A percentile compares a stretch with the other conserved stretches of the same genome.
phyloP scores from a whole-genome alignment of 1,140 invertebrate species.

The Bombus confusus region DNA sequence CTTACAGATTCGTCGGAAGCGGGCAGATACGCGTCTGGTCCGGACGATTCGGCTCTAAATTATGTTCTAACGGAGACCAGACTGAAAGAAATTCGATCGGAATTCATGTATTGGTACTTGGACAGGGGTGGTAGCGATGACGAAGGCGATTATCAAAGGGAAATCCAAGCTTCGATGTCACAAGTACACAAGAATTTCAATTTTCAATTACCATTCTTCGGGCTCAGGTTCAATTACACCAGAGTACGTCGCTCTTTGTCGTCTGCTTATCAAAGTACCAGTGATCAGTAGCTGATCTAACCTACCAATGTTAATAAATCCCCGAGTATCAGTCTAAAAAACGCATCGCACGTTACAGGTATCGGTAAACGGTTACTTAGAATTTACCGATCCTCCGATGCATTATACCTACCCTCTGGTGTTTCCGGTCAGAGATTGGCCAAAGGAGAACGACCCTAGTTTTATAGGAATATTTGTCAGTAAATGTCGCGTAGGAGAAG shows the following conservation, averaged over 20 bases:
- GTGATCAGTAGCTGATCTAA: not conserved
- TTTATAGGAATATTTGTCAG: constrained; percentile 97
- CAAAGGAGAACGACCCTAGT: constrained; percentile 92
- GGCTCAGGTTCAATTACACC: constrained; percentile 96
- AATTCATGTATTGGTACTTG: constrained; percentile 94
- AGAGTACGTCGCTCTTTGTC: constrained; percentile 84
- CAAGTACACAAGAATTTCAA: constrained; percentile 95
- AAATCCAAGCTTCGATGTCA: constrained; percentile 91
- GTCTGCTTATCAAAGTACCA: not conserved
- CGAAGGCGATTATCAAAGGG: constrained; percentile 90
- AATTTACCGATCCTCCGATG: constrained; percentile 95
- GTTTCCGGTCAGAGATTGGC: constrained; percentile 94
- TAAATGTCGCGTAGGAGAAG: constrained; percentile 89
- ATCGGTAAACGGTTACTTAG: constrained; percentile 93
- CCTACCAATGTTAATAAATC: not conserved
- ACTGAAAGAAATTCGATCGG: constrained; percentile 86
- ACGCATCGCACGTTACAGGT: constrained; percentile 82
- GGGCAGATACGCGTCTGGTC: constrained; percentile 79
- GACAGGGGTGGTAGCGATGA: constrained; percentile 89
- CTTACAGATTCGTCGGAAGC: constrained; percentile 75
- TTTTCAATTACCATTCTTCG: constrained; percentile 96
- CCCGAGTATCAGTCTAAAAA: not conserved
- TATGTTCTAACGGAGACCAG: constrained; percentile 86
- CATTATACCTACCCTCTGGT: constrained; percentile 91
- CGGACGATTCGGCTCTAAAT: constrained; percentile 73